phyloP scores from a whole-genome alignment of 2,113 vertebrate genomes.

The Neotragus moschatus region DNA sequence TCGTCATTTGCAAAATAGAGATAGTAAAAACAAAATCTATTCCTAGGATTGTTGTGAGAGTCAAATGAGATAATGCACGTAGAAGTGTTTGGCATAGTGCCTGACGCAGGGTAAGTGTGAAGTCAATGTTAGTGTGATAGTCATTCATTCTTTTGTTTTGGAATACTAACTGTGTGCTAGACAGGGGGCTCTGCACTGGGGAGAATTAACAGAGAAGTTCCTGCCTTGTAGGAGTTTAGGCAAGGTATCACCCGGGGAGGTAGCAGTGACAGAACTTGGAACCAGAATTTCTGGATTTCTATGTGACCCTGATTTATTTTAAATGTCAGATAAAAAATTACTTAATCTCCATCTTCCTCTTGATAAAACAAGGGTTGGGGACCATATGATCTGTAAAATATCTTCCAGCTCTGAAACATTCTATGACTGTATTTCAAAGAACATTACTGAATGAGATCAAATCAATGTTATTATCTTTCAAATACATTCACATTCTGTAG shows the following conservation, averaged over 20 bases:
- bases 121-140: background rate
- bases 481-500: slow-evolving; percentile 60
- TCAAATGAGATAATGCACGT: background rate
- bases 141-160: background rate
- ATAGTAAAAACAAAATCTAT: background rate
- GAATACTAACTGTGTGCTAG: background rate
- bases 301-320: slow-evolving; percentile 8
- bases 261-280: background rate
- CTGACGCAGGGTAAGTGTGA: background rate
- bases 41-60: background rate
- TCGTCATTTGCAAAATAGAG: slow-evolving; percentile 5
- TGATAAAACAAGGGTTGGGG: slow-evolving; percentile 17
- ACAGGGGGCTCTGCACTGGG: background rate
- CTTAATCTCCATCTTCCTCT: slow-evolving; percentile 21
- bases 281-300: background rate
- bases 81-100: background rate
- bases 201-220: background rate
- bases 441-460: slow-evolving; percentile 52
- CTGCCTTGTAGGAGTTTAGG: background rate
- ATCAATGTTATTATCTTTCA: slow-evolving; percentile 68
- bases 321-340: slow-evolving; percentile 48
- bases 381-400: slow-evolving; percentile 1
- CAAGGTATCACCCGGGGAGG: background rate
- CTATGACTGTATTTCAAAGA: slow-evolving; percentile 42
- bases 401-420: background rate